phyloP scores from a whole-genome alignment of 2,888 invertebrate species.

The Ommatoiulus sabulosus region DNA sequence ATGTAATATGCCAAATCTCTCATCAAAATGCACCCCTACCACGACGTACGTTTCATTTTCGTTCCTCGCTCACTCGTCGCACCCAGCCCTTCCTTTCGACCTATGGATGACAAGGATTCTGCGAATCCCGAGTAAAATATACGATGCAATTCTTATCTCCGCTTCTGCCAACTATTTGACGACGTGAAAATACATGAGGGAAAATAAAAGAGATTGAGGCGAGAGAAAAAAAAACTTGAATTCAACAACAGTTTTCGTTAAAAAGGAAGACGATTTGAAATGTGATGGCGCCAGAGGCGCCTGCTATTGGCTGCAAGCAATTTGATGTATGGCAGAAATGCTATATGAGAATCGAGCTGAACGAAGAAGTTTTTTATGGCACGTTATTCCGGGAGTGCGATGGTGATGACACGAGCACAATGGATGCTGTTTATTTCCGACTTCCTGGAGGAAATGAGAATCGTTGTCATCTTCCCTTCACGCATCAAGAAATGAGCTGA shows the following conservation, averaged over 20 bases:
- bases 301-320: not conserved
- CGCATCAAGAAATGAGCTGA: slow-evolving; percentile 6
- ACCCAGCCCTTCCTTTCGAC: slow-evolving; percentile 21
- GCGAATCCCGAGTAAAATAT: slow-evolving; percentile 45
- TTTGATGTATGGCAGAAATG: slow-evolving; percentile 14
- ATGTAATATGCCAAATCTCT: not conserved
- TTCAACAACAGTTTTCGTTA: slow-evolving; percentile 37
- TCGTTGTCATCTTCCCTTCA: slow-evolving; percentile 49
- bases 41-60: slow-evolving; percentile 6
- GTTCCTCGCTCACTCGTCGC: not conserved
- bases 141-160: slow-evolving; percentile 47
- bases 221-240: slow-evolving; percentile 49
- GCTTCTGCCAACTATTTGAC: slow-evolving; percentile 42
- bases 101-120: slow-evolving; percentile 39
- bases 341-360: slow-evolving; percentile 2
- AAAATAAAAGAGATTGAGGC: slow-evolving; percentile 37
- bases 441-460: slow-evolving; percentile 52
- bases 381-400: slow-evolving; percentile 25
- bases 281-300: slow-evolving; percentile 23
- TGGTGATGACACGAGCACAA: slow-evolving; percentile 46
- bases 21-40: slow-evolving; percentile 13
- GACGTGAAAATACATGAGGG: slow-evolving; percentile 43
- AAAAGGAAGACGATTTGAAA: slow-evolving; percentile 47
- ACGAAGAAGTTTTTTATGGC: not conserved
- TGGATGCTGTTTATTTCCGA: slow-evolving; percentile 46